phyloP scores from a whole-genome alignment of 37 sponge, comb jelly and placozoan genomes.

The Corticium candelabrum region DNA sequence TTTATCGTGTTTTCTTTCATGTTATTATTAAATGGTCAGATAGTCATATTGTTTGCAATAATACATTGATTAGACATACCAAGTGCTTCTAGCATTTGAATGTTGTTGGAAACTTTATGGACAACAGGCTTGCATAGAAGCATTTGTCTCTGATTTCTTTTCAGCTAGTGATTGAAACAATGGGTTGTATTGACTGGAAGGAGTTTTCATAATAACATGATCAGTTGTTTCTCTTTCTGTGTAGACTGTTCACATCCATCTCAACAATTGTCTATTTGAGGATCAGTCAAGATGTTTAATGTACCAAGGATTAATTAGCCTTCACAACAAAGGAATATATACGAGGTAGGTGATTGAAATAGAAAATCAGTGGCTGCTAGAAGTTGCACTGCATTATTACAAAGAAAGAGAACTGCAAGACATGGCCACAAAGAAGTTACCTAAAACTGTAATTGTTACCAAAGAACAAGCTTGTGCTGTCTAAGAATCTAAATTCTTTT shows the following conservation, averaged over 20 bases:
- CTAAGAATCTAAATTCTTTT: too few species aligned
- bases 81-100: too few species aligned
- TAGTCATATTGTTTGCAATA: too few species aligned
- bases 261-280: constrained; percentile 88
- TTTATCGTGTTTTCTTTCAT: too few species aligned
- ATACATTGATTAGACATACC: too few species aligned
- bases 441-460: constrained; percentile 57
- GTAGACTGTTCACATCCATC: constrained; percentile 94
- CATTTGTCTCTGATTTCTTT: too few species aligned
- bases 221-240: constrained; percentile 69
- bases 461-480: constrained; percentile 22
- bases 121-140: neutral
- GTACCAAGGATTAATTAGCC: constrained; percentile 84
- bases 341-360: constrained; percentile 92
- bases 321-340: constrained; percentile 96
- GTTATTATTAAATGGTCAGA: too few species aligned
- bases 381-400: constrained; percentile 98
- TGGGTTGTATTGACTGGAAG: constrained; percentile 42
- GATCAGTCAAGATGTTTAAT: constrained; percentile 92
- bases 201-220: constrained; percentile 89
- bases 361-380: constrained; percentile 88
- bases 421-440: constrained; percentile 62
- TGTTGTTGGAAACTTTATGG: too few species aligned
- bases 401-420: constrained; percentile 83
- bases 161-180: too few species aligned